Percentiles rank a stretch among this genome's conserved stretches.
phyloP scores from a whole-genome alignment of 1,140 invertebrate species.

The Aradophagus sp. region DNA sequence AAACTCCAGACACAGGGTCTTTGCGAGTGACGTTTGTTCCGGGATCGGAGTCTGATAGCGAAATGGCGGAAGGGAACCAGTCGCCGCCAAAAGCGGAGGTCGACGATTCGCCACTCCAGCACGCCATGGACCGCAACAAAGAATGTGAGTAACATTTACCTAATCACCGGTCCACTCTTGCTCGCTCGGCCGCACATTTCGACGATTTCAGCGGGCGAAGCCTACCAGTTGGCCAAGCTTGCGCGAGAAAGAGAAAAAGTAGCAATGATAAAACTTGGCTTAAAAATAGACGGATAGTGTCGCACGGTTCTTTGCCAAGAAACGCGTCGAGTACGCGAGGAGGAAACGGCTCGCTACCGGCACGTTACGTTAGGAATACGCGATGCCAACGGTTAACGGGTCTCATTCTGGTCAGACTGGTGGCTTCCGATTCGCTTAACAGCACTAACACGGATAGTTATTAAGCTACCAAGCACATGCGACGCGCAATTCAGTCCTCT shows the following conservation, averaged over 20 bases:
- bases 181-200: no score
- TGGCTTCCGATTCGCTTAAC: slow-evolving; percentile 59
- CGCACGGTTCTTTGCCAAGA: slow-evolving; percentile 20
- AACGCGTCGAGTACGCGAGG: slow-evolving; percentile 33
- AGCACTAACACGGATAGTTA: slow-evolving; percentile 47
- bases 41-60: slow-evolving; percentile 72
- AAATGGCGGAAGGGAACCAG: slow-evolving; percentile 81
- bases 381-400: slow-evolving; percentile 64
- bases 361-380: slow-evolving; percentile 58
- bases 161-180: slow-evolving; percentile 6
- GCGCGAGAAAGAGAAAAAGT: no score
- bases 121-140: slow-evolving; percentile 96
- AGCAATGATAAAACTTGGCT: no score
- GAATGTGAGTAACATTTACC: slow-evolving; percentile 84
- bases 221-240: no score
- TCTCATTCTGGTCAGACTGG: slow-evolving; percentile 27
- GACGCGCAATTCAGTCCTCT: slow-evolving; percentile 11
- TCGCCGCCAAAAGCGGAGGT: slow-evolving; percentile 93
- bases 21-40: slow-evolving; percentile 67
- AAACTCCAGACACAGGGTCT: slow-evolving; percentile 64
- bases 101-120: slow-evolving; percentile 93
- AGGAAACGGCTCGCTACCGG: slow-evolving; percentile 59
- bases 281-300: slow-evolving; percentile 23
- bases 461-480: slow-evolving; percentile 50
- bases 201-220: no score